Evolutionary conservation across 2,888 invertebrate species (phyloP).

Genomic region (Sphaerophoria taeniata): DNA sequence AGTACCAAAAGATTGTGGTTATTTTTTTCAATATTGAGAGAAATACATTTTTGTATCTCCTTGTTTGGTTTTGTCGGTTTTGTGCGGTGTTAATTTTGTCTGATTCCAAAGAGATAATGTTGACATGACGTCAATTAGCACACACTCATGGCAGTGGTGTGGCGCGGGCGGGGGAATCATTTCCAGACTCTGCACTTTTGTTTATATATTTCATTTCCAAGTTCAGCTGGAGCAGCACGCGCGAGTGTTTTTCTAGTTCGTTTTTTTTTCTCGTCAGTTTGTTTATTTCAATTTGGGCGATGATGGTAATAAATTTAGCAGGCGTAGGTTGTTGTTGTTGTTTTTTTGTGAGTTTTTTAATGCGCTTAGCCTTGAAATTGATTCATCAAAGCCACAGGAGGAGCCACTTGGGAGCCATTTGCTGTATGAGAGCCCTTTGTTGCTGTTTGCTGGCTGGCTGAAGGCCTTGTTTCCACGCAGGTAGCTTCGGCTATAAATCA

Average conservation of each 20-base stretch:
- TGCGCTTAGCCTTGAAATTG: conserved; percentile 69
- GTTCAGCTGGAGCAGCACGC: conserved; percentile 24
- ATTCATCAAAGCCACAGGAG: conserved; percentile 59
- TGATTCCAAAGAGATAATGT: conserved; percentile 69
- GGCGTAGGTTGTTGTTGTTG: conserved; percentile 9
- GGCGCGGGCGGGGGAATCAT: conserved; percentile 11
- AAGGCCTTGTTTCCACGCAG: conserved; percentile 1
- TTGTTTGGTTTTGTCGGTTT: conserved; percentile 20
- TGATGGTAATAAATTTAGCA: conserved; percentile 48
- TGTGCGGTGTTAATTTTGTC: conserved; percentile 66
- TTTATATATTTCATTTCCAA: conserved; percentile 1
- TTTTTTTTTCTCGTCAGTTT: conserved; percentile 4
- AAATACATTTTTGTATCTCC: conserved; percentile 35
- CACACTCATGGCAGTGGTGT: conserved; percentile 16
- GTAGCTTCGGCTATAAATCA: too few species aligned
- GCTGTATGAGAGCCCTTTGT: background rate
- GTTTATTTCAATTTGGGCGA: conserved; percentile 19
- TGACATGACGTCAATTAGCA: conserved; percentile 73
- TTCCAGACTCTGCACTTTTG: background rate
- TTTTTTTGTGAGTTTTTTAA: conserved; percentile 15
- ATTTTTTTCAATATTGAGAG: background rate
- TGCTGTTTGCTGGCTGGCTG: background rate
- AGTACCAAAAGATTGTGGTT: conserved; percentile 16
- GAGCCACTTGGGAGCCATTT: conserved; percentile 14
- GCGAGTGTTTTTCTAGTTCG: conserved; percentile 30